Evolutionary conservation across 2,888 invertebrate species (phyloP), one percentile per base, ranked within the genome.

Genomic region (Epistrophe grossulariae): DNA sequence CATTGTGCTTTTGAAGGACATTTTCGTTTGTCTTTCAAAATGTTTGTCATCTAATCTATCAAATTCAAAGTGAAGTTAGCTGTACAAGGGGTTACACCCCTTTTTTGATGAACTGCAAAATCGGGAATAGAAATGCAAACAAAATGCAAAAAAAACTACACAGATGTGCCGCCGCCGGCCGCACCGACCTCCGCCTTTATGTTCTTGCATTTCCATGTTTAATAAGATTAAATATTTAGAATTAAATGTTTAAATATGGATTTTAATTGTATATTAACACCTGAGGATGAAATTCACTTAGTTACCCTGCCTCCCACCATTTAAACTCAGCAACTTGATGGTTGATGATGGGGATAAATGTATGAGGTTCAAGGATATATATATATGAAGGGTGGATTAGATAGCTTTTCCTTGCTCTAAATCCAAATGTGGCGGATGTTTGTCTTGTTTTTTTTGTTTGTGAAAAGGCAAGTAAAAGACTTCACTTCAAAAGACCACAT

Each of bases 401-500:
- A 19, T 10, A 50, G 11, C 35, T 35, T 2, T 57, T 11, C 35
- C 8, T 10, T 43, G 17, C 62, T 43, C 9, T 19, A 11, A 19
- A 43, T 62, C n/a, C 62, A 10, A 43, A 28, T 66, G 45, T 48
- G 17, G 11, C 28, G 19, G 60, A 45, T 28, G 24, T 45, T 45
- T 45, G 0, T 28, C 15, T 43, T 45, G 40, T 40, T 17, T 79
- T 31, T 11, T 70, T 59, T 45, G 31, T 19, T 77, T 77, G 24
- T 45, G 15, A 15, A 50, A 38, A 62, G 43, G 35, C 55, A 70
- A 72, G 48, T 38, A 38, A 64, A 24, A 77, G 66, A 79, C 70
- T 45, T 62, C 45, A 73, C 82, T 82, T 87, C 79, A 82, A 87
- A 84, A 74, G 85, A 74, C 74, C 70, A 76, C 85, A 74, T 84